phyloP scores from a whole-genome alignment of 2,113 vertebrate species.

The Nycticebus coucang region DNA sequence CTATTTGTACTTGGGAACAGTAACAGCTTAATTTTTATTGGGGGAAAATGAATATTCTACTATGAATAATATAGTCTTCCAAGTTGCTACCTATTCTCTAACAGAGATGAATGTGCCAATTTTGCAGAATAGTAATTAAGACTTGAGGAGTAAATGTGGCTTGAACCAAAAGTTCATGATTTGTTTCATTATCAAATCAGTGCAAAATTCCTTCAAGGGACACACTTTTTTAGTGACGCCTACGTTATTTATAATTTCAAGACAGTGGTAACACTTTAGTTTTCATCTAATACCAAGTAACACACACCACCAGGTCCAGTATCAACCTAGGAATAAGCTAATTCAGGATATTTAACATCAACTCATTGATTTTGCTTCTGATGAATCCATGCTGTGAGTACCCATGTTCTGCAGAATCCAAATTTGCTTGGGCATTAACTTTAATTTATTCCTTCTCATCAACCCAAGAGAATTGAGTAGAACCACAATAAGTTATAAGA shows the following conservation, averaged over 20 bases:
- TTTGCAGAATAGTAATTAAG: neutral
- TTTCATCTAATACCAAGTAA: neutral
- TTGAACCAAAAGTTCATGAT: neutral
- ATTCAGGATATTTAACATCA: conserved; percentile 2
- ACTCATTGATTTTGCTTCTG: neutral
- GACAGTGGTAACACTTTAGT: neutral
- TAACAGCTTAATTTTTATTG: conserved; percentile 26
- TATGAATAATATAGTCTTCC: neutral
- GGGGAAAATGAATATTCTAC: neutral
- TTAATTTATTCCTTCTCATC: conserved; percentile 15
- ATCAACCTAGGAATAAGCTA: neutral
- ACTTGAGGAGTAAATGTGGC: neutral
- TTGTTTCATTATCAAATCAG: neutral
- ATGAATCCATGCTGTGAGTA: neutral
- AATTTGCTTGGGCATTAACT: neutral
- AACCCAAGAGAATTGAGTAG: neutral
- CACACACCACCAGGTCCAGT: neutral
- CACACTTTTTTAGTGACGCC: neutral
- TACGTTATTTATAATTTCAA: neutral
- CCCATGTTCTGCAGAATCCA: neutral
- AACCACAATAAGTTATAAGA: neutral
- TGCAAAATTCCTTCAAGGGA: neutral
- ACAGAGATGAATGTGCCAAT: neutral
- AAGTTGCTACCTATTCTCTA: neutral
- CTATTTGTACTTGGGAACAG: neutral